Evolutionary conservation across 2,888 invertebrate species (phyloP), one percentile per base, ranked within the genome.

Genomic region (Nebria salina): DNA sequence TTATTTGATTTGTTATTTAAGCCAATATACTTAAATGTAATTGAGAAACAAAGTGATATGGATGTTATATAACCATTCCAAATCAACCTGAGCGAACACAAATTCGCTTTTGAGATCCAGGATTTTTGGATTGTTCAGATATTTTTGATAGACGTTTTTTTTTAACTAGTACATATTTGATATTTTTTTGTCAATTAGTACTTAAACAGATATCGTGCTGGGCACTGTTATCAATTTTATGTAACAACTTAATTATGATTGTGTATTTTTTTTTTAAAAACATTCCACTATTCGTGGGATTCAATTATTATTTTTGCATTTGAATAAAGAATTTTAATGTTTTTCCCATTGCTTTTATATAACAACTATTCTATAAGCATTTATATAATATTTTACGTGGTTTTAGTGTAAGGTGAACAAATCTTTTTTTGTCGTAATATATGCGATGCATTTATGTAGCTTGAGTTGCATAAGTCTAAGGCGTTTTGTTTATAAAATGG

Each of bases 191-290:
- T 68, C 26, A 25, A 26, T 26, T 68, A 15, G n/a, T 68, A 68
- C 68, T 68, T 68, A 68, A 54, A 68, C n/a, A 68, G 13, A 68
- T 68, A 26, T 7, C 13, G 68, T 68, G 68, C 68, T 11, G 26
- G 68, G 26, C 68, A 68, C 68, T 8, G 15, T 34, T 54, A 54
- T 13, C 8, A 54, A 13, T 54, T 54, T 54, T 54, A 7, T 54
- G 13, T 54, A 54, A 54, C 54, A 54, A 54, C 54, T 11, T 54
- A 34, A 68, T 68, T 68, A 68, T 68, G 6, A 25, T 68, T 13
- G 26, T 68, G 26, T 68, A 68, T 25, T n/a, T 8, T 68, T 25
- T 68, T 20, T 20, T 20, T 1, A 20, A 68, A 13, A 25, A 25
- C 20, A 68, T 25, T 68, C 68, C 68, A 13, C 26, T 11, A 68